Base-by-base conservation (phyloP, 1,140 invertebrate genomes). In the Camponotus pennsylvanicus region DNA sequence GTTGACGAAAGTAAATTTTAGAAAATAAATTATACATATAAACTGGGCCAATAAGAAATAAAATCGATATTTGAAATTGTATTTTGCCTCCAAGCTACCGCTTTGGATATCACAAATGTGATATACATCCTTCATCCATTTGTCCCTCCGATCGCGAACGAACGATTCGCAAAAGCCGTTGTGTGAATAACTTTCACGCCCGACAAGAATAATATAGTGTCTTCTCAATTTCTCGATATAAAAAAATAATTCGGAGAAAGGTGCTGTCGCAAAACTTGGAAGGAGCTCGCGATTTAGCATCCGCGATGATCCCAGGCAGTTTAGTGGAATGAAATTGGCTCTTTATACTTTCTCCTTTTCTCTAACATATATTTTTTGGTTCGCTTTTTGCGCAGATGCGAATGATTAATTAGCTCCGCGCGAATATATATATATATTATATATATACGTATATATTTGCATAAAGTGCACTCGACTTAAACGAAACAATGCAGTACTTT, bases 251-350 rank as follows among this genome's bases (percentile, higher is more conserved):
- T 83, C 69, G 67, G 69, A 75, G 69, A 69, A 13, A 34, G 55
- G 55, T 83, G 55, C 40, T 82, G 79, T 49, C 52, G 55, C 42
- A 45, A 75, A 82, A 82, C 79, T 73, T 73, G 79, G 13, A 40
- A 75, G 69, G 79, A 73, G 69, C 42, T 75, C 69, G 79, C 79
- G 79, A 83, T 37, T 34, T 59, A 61, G 40, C 40, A 21, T 83
- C 79, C 79, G 79, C 79, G 79, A 73, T 82, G 67, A 73, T 82
- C 79, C 79, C 55, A 83, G 79, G 79, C 79, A 83, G 79, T 83
- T 83, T 75, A 73, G 79, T 83, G 79, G 79, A 83, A 83, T 83
- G 79, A 83, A 73, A 83, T 83, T 73, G 69, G 55, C 59, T 73
- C 40, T 75, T 37, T 37, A 67, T 52, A 67, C 63, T 85, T 79